Conservation (phyloP, 2,113 vertebrate genomes). For the Laticauda laticaudata region DNA sequence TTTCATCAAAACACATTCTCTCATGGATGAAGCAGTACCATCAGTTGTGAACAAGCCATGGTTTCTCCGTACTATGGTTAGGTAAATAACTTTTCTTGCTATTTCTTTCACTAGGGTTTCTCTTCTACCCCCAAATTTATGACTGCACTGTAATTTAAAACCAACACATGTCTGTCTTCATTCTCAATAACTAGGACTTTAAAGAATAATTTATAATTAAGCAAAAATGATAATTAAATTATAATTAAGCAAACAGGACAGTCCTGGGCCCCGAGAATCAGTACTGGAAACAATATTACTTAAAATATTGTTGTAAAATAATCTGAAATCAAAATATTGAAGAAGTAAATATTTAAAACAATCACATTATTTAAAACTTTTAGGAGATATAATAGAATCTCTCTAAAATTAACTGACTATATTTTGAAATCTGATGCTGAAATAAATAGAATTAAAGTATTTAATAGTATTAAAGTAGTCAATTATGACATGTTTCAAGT, state of each 20-base stretch:
- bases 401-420: neutral
- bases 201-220: neutral
- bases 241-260: neutral
- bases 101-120: neutral
- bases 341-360: neutral
- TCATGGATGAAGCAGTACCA: conserved; percentile 96
- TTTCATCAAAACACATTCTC: conserved; percentile 97
- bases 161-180: conserved; percentile 37
- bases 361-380: neutral
- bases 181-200: conserved; percentile 43
- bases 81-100: conserved; percentile 71
- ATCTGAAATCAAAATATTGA: neutral
- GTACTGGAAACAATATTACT: neutral
- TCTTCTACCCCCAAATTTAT: neutral
- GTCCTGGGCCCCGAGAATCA: too few species aligned
- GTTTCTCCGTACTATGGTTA: conserved; percentile 98
- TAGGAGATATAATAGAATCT: neutral
- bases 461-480: neutral
- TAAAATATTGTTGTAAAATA: neutral
- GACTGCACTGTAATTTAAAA: conserved; percentile 13
- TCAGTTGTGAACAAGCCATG: conserved; percentile 92
- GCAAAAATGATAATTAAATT: neutral
- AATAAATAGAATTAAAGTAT: neutral
- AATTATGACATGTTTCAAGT: neutral
- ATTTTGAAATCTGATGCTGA: neutral